Conservation (phyloP, 2,888 invertebrate species). For the Antitype chi region DNA sequence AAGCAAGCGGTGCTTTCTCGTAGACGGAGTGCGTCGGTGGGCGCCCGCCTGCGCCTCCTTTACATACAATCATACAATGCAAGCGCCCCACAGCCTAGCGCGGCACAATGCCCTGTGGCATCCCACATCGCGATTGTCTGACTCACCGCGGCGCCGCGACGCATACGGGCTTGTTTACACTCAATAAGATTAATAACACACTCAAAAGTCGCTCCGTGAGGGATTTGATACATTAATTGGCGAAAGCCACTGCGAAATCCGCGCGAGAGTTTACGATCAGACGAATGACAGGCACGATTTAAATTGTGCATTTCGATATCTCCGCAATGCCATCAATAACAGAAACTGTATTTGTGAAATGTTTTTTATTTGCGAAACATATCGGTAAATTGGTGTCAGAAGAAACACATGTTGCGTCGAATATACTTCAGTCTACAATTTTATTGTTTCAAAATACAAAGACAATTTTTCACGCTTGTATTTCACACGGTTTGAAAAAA, state of each 20-base stretch:
- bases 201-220: conserved; percentile 72
- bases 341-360: conserved; percentile 32
- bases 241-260: conserved; percentile 63
- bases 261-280: conserved; percentile 46
- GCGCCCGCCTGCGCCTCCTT: conserved; percentile 87
- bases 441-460: conserved; percentile 25
- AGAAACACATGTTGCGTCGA: conserved; percentile 24
- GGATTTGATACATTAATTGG: conserved; percentile 68
- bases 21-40: conserved; percentile 79
- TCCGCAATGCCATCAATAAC: conserved; percentile 29
- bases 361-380: conserved; percentile 31
- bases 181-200: conserved; percentile 85
- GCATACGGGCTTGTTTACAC: conserved; percentile 86
- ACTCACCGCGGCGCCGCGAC: conserved; percentile 81
- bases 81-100: conserved; percentile 74
- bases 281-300: conserved; percentile 46
- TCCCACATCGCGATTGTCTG: conserved; percentile 88
- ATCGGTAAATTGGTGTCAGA: background rate
- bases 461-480: conserved; percentile 12
- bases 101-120: conserved; percentile 77
- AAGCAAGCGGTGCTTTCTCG: conserved; percentile 77
- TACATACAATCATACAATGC: conserved; percentile 88
- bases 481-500: conserved; percentile 11
- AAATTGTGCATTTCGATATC: conserved; percentile 45
- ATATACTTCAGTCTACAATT: conserved; percentile 12